Evolutionary conservation across 2,797 vertebrate genomes (phyloP).

Genomic region (Zalophus californianus): DNA sequence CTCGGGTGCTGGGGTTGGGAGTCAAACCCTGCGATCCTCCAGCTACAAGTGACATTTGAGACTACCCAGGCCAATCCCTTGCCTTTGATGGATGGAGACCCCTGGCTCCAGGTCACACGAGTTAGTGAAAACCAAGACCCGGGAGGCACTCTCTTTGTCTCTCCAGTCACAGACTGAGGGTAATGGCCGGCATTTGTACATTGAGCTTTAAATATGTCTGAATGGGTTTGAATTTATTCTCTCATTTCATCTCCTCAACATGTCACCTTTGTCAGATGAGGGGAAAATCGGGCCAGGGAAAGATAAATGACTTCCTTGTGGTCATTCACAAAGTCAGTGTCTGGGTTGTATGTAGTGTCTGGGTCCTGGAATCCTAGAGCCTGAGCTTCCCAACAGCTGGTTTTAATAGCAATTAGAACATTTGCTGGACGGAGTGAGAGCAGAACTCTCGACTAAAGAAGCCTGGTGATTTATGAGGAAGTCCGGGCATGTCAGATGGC

Average conservation of each 20-base stretch:
- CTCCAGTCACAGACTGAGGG: neutral
- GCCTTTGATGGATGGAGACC: neutral
- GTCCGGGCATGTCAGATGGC: neutral
- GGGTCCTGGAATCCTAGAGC: neutral
- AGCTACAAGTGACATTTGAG: neutral
- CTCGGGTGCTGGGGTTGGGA: neutral
- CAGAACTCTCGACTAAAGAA: neutral
- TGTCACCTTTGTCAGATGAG: neutral
- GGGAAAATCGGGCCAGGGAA: neutral
- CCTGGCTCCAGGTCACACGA: neutral
- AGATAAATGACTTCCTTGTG: neutral
- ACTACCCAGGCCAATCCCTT: too few species aligned
- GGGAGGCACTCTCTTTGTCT: neutral
- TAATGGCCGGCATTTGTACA: neutral
- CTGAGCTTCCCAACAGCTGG: neutral
- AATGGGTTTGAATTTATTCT: neutral
- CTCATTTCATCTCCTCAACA: conserved; percentile 10
- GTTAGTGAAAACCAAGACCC: neutral
- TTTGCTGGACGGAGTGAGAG: neutral
- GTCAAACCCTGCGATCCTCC: neutral
- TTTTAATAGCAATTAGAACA: neutral
- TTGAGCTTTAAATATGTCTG: neutral
- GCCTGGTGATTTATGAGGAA: neutral
- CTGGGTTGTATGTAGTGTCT: neutral
- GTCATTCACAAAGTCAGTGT: neutral